Percentiles rank a stretch among this genome's conserved stretches.
Evolutionary conservation across 2,113 vertebrate genomes (phyloP).

Genomic region (Pterophyllum scalare): DNA sequence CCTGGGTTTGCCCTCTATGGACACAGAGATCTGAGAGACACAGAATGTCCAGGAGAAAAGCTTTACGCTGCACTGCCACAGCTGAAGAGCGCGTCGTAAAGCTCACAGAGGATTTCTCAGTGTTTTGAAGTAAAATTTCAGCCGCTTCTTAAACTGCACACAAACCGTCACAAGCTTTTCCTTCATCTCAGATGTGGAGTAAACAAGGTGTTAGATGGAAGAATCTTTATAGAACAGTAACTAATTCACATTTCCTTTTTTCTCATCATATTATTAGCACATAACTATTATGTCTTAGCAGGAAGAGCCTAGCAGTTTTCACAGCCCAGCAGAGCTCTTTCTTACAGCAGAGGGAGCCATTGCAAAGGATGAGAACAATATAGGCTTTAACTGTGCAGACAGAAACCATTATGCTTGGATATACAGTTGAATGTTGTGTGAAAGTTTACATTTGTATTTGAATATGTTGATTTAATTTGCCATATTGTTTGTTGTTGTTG

Average conservation of each 20-base stretch:
- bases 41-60: constrained; percentile 71
- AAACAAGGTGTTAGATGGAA: not conserved
- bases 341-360: constrained; percentile 44
- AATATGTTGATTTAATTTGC: not conserved
- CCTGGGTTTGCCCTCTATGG: constrained; percentile 57
- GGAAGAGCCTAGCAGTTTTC: not conserved
- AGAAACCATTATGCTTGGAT: not conserved
- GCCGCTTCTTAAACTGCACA: not conserved
- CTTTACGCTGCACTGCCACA: constrained; percentile 60
- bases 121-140: not conserved
- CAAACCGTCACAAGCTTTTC: not conserved
- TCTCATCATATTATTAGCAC: not conserved
- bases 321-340: not conserved
- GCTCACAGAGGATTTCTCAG: not conserved
- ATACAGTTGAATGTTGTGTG: not conserved
- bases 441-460: not conserved
- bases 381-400: not conserved
- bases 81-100: constrained; percentile 23
- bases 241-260: not conserved
- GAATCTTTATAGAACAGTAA: not conserved
- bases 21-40: constrained; percentile 71
- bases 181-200: not conserved
- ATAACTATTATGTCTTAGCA: not conserved
- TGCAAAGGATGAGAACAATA: not conserved
- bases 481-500: not conserved